These are phyloP conservation scores for Arctia plantaginis DNA, from an alignment of 2,888 invertebrate genomes.

Conservation along the genomic window DNA sequence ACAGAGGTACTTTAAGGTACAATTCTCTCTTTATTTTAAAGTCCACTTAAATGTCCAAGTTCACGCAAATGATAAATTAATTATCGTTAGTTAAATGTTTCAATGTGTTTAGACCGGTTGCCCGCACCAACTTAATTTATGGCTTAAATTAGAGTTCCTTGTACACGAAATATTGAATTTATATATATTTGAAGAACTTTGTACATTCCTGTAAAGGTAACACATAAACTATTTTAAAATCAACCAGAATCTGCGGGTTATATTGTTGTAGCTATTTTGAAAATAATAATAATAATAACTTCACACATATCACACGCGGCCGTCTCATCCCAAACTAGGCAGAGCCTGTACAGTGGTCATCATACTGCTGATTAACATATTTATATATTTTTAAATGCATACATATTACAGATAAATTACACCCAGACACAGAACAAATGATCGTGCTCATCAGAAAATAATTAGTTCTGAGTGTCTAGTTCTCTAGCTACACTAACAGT, in stretches of 20 bases:
- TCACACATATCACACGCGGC: too few relatives aligned
- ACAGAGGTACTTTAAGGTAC: background rate
- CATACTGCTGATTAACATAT: too few relatives aligned
- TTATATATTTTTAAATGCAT: too few relatives aligned
- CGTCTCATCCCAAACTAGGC: background rate
- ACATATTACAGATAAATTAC: too few relatives aligned
- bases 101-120: slow-evolving; percentile 26
- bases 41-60: slow-evolving; percentile 18
- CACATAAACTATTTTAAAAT: too few relatives aligned
- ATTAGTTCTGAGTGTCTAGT: too few relatives aligned
- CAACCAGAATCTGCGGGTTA: too few relatives aligned
- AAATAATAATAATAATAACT: too few relatives aligned
- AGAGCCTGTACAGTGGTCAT: background rate
- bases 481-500: too few relatives aligned
- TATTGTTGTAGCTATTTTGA: too few relatives aligned
- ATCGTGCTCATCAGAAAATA: too few relatives aligned
- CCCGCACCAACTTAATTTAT: slow-evolving; percentile 25
- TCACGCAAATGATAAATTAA: slow-evolving; percentile 42
- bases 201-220: background rate
- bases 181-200: background rate
- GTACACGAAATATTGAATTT: background rate
- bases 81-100: slow-evolving; percentile 42
- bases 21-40: slow-evolving; percentile 10
- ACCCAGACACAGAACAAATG: too few relatives aligned
- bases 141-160: slow-evolving; percentile 18